Base-by-base conservation (phyloP, 2,797 vertebrate genomes). In the Chromobotia macracanthus region DNA sequence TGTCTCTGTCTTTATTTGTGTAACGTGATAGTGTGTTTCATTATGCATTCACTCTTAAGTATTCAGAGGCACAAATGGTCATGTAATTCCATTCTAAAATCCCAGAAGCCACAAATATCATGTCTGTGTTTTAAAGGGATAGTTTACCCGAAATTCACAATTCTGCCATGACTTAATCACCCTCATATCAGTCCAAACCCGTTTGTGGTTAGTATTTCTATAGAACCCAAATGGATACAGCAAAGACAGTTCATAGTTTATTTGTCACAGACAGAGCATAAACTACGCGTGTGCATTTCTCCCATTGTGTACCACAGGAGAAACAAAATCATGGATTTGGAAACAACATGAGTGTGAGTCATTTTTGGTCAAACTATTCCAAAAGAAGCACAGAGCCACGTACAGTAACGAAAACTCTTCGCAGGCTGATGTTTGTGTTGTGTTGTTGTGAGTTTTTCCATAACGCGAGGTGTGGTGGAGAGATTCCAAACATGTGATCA, bases 41-140 rank as follows among this genome's bases (percentile, higher is more conserved):
- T 68, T 68, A 58, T 68, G 38, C 75, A 68, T 58, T 68, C 53
- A 48, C 28, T 58, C 23, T 48, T n/a, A 19, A 68, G 74, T 19
- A 46, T 77, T 35, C 51, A 68, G 23, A 15, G 16, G 35, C 35
- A 56, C 2, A 5, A 12, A 68, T 77, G 63, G 31, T 44, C 28
- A 38, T 58, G 19, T 56, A 56, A 56, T 31, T 76, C 23, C 38
- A 19, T 56, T 76, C 16, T 68, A 46, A 46, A 58, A 66, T 67
- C 3, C 41, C 31, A 16, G 38, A 75, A 55, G 56, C 51, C 21
- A 10, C 64, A 76, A n/a, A 67, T 76, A 25, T 44, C 10, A 44
- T 75, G 44, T 66, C 28, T 72, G 51, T 41, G 7, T 31, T 28
- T 51, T 53, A 44, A 55, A 66, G 31, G 11, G 25, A 31, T 38